These are phyloP conservation scores for Mus spicilegus DNA, from an alignment of 2,113 vertebrate genomes.

Conservation along the genomic window DNA sequence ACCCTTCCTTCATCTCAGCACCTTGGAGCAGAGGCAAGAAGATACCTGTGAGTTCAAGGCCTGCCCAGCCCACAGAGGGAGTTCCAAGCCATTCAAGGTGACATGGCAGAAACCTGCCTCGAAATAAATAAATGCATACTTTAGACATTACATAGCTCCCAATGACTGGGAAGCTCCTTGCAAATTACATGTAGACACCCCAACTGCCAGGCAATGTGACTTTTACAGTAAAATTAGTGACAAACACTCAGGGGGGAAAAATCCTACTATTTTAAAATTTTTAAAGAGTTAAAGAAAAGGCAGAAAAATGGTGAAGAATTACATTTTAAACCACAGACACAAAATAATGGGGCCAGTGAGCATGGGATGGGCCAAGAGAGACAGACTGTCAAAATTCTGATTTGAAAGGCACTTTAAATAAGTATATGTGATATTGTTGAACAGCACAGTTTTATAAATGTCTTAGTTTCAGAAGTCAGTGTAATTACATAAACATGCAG, in stretches of 20 bases:
- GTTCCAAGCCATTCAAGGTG: not conserved
- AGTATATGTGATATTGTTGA: not conserved
- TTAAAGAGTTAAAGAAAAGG: not conserved
- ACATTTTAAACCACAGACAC: not conserved
- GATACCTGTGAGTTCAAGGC: not conserved
- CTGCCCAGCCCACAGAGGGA: too few species aligned
- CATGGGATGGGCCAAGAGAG: not conserved
- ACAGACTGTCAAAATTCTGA: not conserved
- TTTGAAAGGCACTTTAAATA: slow-evolving; percentile 2
- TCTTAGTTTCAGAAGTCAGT: not conserved
- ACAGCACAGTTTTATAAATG: not conserved
- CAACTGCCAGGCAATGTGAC: not conserved
- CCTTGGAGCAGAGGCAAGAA: not conserved
- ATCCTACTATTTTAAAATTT: not conserved
- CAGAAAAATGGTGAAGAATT: not conserved
- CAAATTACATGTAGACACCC: not conserved
- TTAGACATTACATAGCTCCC: slow-evolving; percentile 6
- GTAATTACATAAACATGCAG: not conserved
- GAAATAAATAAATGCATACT: slow-evolving; percentile 28
- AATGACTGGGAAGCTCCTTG: slow-evolving; percentile 6
- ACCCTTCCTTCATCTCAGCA: not conserved
- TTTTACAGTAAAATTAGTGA: slow-evolving; percentile 42
- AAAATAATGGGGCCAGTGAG: not conserved
- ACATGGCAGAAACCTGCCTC: not conserved
- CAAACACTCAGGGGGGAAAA: not conserved